phyloP scores from a whole-genome alignment of 1,140 invertebrate genomes.

The Cepaea nemoralis region DNA sequence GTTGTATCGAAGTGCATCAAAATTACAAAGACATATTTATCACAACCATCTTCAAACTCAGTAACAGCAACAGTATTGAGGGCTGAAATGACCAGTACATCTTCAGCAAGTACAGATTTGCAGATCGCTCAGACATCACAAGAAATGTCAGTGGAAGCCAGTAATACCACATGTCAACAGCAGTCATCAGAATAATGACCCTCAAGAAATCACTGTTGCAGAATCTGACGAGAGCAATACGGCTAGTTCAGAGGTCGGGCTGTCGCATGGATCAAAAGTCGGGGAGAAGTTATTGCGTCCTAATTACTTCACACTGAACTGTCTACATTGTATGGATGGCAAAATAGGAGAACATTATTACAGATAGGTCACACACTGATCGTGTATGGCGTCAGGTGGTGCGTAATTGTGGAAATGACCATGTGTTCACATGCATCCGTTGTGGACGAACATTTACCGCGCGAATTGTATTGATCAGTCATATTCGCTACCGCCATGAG shows the following conservation, averaged over 20 bases:
- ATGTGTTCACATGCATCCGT: no score
- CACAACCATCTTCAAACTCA: background rate
- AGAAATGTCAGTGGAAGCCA: background rate
- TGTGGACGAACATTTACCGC: no score
- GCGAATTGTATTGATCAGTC: no score
- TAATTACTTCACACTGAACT: constrained; percentile 3
- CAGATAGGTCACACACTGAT: no score
- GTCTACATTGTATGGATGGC: no score
- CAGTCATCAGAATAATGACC: background rate
- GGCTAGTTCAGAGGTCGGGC: background rate
- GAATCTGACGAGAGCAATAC: background rate
- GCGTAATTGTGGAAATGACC: no score
- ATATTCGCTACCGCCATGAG: no score
- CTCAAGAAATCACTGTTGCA: background rate
- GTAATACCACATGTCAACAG: background rate
- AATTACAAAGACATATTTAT: background rate
- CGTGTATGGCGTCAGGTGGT: no score
- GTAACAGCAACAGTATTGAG: background rate
- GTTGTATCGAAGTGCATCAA: no score
- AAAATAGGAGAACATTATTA: no score
- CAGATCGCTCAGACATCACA: no score
- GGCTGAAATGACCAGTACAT: background rate
- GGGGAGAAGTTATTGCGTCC: constrained; percentile 2
- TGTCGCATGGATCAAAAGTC: background rate
- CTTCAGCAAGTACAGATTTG: background rate